These are phyloP conservation scores for Athene cunicularia DNA, from an alignment of 2,113 vertebrate species.

Conservation along the genomic window DNA sequence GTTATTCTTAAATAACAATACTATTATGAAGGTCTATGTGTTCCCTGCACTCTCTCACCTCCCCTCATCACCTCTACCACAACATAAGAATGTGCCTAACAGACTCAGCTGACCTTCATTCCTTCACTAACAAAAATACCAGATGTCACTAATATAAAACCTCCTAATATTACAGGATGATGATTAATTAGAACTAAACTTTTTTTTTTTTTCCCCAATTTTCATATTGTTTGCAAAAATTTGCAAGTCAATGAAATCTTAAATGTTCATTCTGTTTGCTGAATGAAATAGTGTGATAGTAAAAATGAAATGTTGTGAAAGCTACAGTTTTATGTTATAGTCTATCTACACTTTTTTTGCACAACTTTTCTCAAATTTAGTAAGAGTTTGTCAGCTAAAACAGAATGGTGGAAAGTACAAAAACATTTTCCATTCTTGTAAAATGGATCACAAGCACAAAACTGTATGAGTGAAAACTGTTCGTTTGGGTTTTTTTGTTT, in stretches of 20 bases:
- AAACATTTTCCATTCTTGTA: neutral
- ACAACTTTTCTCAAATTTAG: neutral
- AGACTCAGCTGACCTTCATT: neutral
- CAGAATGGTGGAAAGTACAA: neutral
- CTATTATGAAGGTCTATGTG: rapidly evolving
- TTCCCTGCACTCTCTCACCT: neutral
- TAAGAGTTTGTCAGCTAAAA: neutral
- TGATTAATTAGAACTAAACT: neutral
- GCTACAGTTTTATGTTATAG: neutral
- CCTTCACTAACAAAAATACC: neutral
- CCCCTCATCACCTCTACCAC: neutral
- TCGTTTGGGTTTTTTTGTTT: neutral
- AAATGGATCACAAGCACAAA: neutral
- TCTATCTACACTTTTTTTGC: neutral
- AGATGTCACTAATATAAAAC: neutral
- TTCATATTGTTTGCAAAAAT: neutral
- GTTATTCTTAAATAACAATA: neutral
- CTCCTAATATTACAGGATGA: neutral
- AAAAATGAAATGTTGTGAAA: neutral
- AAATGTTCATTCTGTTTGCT: neutral
- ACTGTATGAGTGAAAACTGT: neutral
- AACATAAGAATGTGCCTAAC: neutral
- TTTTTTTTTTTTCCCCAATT: rapidly evolving
- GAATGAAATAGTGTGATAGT: neutral
- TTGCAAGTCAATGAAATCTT: neutral